Evolutionary conservation across 2,888 invertebrate species (phyloP), one percentile per base, ranked within the genome.

Genomic region (Aromia moschata): DNA sequence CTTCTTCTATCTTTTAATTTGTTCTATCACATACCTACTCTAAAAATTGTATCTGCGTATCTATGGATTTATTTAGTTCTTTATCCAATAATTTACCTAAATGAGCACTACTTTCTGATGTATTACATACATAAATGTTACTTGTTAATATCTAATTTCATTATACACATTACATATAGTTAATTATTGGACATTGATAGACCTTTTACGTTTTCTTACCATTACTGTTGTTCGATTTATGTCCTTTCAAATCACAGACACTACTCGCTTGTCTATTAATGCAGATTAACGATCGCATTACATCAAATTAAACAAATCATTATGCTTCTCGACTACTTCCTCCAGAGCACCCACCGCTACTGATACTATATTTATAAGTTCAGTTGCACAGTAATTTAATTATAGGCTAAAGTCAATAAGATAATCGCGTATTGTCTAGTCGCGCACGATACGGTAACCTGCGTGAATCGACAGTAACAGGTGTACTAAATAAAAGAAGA

Each of bases 271-370:
- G 68, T 46, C 68, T 61, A 45, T 64, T 66, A 37, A 70, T 46
- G 58, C 72, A 72, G 52, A 70, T 68, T 46, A 70, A 62, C 18
- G 71, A 72, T 49, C 67, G 68, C 67, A 73, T 70, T 58, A 52
- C 59, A 37, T 9, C 18, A 49, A 15, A 20, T 37, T 38, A 47
- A 47, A 49, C 38, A 15, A 12, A 38, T 30, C 51, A 16, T 25
- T 25, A 51, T 38, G 9, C 25, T 17, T 40, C 36, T 46, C 46
- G 41, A 57, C 33, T 44, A 44, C 51, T 53, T 60, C 36, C 44
- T 54, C 36, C 15, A 16, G 31, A 51, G 12, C 2, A 38, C 20
- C 18, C 30, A 25, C 14, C n/a, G 40, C 25, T 16, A 40, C 14
- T 12, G 37, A 11, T n/a, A 40, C 20, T 37, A 37, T 40, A 51